Percentiles rank a stretch among this genome's conserved stretches.
Evolutionary conservation across 2,113 vertebrate genomes (phyloP).

Genomic region (Coptodon bakossiorum): DNA sequence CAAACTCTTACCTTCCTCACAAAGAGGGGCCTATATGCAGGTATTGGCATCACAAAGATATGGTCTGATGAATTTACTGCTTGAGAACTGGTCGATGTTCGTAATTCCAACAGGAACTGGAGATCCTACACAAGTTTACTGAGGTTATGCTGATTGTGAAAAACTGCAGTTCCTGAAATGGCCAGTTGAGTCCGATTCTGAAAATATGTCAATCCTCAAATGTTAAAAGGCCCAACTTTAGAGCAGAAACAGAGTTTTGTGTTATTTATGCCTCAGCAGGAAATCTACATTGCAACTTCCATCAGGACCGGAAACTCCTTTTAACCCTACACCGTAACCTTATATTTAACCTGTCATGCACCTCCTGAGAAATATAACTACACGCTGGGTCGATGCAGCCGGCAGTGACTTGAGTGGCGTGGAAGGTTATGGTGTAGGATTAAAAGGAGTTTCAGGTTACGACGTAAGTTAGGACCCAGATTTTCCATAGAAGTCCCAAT

Average conservation of each 20-base stretch:
- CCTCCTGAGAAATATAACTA: neutral
- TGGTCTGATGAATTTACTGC: neutral
- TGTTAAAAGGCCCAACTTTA: neutral
- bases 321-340: neutral
- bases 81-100: neutral
- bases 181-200: neutral
- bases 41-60: neutral
- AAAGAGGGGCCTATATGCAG: neutral
- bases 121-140: neutral
- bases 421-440: neutral
- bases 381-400: neutral
- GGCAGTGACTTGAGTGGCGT: neutral
- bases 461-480: neutral
- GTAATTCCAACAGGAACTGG: neutral
- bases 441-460: neutral
- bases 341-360: neutral
- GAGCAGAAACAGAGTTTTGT: neutral
- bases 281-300: neutral
- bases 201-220: neutral
- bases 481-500: neutral
- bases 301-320: neutral
- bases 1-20: neutral
- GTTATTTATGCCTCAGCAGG: neutral
- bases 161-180: neutral
- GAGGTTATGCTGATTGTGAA: neutral